phyloP scores from a whole-genome alignment of 2,113 vertebrate genomes.

The Bombycilla garrulus region DNA sequence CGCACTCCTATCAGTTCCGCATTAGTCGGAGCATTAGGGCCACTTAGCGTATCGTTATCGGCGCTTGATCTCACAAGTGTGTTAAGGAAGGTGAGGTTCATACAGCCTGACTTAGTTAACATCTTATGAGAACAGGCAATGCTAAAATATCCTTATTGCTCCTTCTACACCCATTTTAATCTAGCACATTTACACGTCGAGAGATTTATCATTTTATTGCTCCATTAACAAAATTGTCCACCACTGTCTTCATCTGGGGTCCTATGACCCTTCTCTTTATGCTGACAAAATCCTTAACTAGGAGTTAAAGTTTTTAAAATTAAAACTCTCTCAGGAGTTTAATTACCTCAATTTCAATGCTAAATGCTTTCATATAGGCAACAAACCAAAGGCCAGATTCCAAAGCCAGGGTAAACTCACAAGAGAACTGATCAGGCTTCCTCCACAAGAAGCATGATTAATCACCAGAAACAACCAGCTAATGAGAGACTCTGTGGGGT shows the following conservation, averaged over 20 bases:
- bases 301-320: background rate
- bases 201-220: constrained; percentile 18
- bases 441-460: constrained; percentile 10
- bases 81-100: background rate
- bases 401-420: constrained; percentile 46
- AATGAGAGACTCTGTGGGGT: background rate
- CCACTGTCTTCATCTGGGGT: background rate
- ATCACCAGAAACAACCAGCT: background rate
- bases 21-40: background rate
- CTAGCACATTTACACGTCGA: background rate
- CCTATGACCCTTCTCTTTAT: background rate
- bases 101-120: background rate
- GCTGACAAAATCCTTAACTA: background rate
- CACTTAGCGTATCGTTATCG: background rate
- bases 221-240: constrained; percentile 1
- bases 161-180: constrained; percentile 3
- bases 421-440: constrained; percentile 24
- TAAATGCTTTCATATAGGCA: constrained; percentile 33
- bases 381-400: constrained; percentile 37
- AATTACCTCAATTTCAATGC: background rate
- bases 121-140: background rate
- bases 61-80: constrained; percentile 23
- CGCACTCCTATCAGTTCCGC: background rate
- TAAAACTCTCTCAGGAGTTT: constrained; percentile 19
- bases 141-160: constrained; percentile 14